Evolutionary conservation across 2,797 vertebrate genomes (phyloP).

Genomic region (Apodemus agrarius): DNA sequence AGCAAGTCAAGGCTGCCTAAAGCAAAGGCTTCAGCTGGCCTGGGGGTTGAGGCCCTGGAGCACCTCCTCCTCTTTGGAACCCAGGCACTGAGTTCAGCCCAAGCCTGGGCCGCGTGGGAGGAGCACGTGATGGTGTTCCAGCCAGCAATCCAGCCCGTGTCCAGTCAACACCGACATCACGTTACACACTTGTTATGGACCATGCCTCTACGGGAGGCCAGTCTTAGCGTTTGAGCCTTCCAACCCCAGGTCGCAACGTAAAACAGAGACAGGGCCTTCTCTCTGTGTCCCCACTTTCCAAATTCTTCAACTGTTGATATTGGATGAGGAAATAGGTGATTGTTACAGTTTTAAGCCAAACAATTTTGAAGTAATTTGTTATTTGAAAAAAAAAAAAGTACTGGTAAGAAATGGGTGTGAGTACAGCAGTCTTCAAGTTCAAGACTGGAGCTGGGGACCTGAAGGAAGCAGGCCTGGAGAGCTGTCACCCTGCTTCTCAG

Average conservation of each 20-base stretch:
- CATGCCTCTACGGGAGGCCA: background rate
- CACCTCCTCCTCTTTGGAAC: constrained; percentile 9
- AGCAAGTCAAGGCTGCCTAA: background rate
- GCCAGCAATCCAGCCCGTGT: background rate
- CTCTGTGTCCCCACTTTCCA: background rate
- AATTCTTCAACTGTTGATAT: background rate
- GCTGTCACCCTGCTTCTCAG: background rate
- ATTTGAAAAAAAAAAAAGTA: background rate
- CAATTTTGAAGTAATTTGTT: background rate
- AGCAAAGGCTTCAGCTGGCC: background rate
- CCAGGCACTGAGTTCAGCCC: background rate
- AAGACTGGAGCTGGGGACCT: background rate
- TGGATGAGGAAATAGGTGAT: background rate
- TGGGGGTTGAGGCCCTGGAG: background rate
- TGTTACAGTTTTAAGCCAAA: background rate
- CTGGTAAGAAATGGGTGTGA: background rate
- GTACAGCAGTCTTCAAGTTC: background rate
- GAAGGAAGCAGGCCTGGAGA: background rate
- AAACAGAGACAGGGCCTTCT: background rate
- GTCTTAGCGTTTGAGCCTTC: background rate
- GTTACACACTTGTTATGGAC: background rate
- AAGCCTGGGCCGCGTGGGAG: background rate
- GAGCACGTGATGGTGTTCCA: background rate
- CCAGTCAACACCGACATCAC: background rate
- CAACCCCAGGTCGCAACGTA: background rate